Evolutionary conservation across 2,797 vertebrate species (phyloP).

Genomic region (Liasis olivaceus): DNA sequence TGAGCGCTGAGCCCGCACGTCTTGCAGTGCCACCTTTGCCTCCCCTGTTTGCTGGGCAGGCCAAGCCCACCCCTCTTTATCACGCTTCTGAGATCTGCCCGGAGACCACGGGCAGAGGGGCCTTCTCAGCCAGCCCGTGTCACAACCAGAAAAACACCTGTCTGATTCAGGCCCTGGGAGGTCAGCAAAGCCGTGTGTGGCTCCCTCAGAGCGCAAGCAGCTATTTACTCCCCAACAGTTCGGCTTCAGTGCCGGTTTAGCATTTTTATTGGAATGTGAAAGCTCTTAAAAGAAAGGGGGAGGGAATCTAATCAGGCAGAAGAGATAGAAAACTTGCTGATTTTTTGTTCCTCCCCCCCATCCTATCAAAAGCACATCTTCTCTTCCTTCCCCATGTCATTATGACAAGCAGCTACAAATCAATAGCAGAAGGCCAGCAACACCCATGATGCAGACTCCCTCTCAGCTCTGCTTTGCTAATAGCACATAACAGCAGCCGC

Average conservation of each 20-base stretch:
- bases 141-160: slow-evolving; percentile 48
- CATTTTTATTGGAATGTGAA: slow-evolving; percentile 86
- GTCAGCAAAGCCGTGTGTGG: slow-evolving; percentile 45
- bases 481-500: slow-evolving; percentile 89
- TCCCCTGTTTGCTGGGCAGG: background rate
- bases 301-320: slow-evolving; percentile 84
- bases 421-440: slow-evolving; percentile 75
- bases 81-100: background rate
- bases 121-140: slow-evolving; percentile 6
- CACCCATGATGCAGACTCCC: slow-evolving; percentile 79
- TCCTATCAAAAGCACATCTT: slow-evolving; percentile 83
- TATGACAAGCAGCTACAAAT: slow-evolving; percentile 86
- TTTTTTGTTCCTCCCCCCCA: slow-evolving; percentile 76
- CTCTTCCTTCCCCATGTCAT: slow-evolving; percentile 83
- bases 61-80: background rate
- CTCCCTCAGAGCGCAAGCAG: slow-evolving; percentile 75
- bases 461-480: slow-evolving; percentile 86
- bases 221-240: slow-evolving; percentile 80
- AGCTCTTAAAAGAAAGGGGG: slow-evolving; percentile 79
- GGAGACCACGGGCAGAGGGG: background rate
- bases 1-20: background rate
- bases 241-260: slow-evolving; percentile 81
- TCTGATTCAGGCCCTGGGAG: slow-evolving; percentile 48
- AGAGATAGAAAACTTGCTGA: slow-evolving; percentile 85
- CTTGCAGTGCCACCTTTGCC: background rate